These are phyloP conservation scores for Microctonus brassicae DNA, from an alignment of 2,888 invertebrate genomes.

Conservation along the genomic window DNA sequence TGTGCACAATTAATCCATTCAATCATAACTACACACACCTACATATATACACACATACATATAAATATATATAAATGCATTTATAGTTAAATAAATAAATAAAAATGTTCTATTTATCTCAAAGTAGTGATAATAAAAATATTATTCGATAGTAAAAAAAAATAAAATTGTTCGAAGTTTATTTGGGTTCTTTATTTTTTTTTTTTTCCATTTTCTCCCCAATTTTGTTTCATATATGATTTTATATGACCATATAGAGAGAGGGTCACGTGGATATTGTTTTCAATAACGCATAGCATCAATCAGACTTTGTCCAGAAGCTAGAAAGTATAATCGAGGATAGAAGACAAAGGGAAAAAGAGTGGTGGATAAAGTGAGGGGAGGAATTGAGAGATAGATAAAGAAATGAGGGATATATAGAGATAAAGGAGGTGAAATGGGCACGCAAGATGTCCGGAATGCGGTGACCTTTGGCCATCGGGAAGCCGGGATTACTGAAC, in stretches of 20 bases:
- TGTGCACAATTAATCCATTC: slow-evolving; percentile 20
- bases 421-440: slow-evolving; percentile 45
- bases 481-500: slow-evolving; percentile 62
- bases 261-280: slow-evolving; percentile 58
- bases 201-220: neutral
- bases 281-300: slow-evolving; percentile 67
- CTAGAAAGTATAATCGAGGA: slow-evolving; percentile 4
- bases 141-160: neutral
- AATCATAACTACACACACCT: slow-evolving; percentile 12
- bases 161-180: neutral
- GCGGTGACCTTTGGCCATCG: slow-evolving; percentile 59
- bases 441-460: slow-evolving; percentile 65
- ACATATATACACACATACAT: neutral
- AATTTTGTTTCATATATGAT: slow-evolving; percentile 1
- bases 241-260: neutral
- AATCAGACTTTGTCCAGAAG: slow-evolving; percentile 62
- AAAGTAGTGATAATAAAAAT: neutral
- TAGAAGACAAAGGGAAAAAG: slow-evolving; percentile 4
- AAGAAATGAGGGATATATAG: slow-evolving; percentile 23
- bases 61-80: neutral
- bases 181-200: neutral
- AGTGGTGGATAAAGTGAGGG: too few relatives aligned
- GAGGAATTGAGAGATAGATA: neutral
- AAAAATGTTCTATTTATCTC: neutral
- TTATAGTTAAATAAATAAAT: neutral